Base-by-base conservation (phyloP, 2,113 vertebrate genomes). In the Grantiella picta region DNA sequence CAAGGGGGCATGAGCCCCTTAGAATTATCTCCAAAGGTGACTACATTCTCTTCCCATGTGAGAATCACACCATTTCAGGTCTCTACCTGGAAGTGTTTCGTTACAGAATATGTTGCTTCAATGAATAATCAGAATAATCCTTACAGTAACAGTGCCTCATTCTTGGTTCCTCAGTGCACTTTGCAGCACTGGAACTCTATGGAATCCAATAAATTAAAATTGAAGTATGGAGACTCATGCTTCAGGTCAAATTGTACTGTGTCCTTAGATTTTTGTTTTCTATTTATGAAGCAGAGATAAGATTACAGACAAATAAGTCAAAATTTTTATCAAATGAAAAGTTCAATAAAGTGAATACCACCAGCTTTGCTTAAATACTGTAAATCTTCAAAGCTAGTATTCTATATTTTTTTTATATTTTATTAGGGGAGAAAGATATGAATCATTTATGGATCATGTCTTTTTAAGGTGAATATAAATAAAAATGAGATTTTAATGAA, bases 261-360 rank as follows among this genome's bases (percentile, higher is more conserved):
- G 11, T 57, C 40, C 44, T 93, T 42, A 82, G 22, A 36, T 54
- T 85, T 84, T 80, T 66, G 9, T n/a, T 95, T 90, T 68, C 71
- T 24, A 50, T 71, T 86, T 86, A 85, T 61, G 50, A 94, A 93
- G n/a, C 25, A 90, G 31, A 96, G 21, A 86, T 82, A 94, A 89
- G 33, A 11, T 89, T 82, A 56, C 33, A 42, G 45, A 71, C 15
- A 92, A 92, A 65, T 42, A 88, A 72, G 11, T 59, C 33, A 90
- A 77, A 69, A 59, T 12, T 79, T 86, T 79, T 69, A 81, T 72
- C 45, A 71, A 86, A 44, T 70, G 2, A 82, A 81, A 86, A 70
- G 10, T 73, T 87, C 63, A 84, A 27, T 89, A 60, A 86, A 82
- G 33, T 50, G 35, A 85, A 53, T 57, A 60, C 1, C 5, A 5